A percentile compares a stretch with the other conserved stretches of the same genome.
Conservation (phyloP, 2,888 invertebrate genomes). For the Caprella mutica region DNA sequence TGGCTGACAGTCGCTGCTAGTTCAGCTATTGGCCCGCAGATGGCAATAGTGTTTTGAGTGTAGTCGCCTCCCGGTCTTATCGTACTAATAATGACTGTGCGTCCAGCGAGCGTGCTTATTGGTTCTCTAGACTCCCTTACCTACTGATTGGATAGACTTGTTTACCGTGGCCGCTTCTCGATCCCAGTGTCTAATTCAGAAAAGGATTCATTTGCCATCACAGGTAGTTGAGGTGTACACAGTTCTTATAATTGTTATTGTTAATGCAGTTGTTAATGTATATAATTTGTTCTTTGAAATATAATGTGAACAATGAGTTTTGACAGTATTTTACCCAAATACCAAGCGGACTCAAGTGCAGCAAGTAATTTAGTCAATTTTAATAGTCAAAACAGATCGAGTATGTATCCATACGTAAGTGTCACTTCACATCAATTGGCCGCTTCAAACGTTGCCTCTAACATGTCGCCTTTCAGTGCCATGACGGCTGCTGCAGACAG, state of each 20-base stretch:
- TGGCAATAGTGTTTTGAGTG: conserved; percentile 35
- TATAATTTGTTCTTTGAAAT: too few species aligned
- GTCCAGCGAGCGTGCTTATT: conserved; percentile 35
- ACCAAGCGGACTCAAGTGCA: conserved; percentile 34
- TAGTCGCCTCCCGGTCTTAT: conserved; percentile 34
- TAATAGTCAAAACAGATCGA: conserved; percentile 32
- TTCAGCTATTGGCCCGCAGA: conserved; percentile 35
- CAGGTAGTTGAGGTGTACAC: conserved; percentile 35
- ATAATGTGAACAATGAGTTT: conserved; percentile 34
- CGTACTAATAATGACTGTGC: conserved; percentile 35
- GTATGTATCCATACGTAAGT: conserved; percentile 34
- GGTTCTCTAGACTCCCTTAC: conserved; percentile 34
- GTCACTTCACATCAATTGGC: conserved; percentile 34
- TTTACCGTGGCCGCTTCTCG: conserved; percentile 34
- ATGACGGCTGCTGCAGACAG: conserved; percentile 29
- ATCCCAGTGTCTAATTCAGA: conserved; percentile 35
- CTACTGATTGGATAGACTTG: conserved; percentile 35
- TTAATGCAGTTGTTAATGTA: too few species aligned
- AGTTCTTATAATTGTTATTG: conserved; percentile 34
- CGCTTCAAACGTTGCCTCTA: conserved; percentile 28
- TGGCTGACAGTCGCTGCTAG: conserved; percentile 34
- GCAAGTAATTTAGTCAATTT: conserved; percentile 33
- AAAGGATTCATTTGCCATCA: conserved; percentile 35
- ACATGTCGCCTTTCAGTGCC: conserved; percentile 34
- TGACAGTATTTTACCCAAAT: conserved; percentile 34